These are phyloP conservation scores for Pyrocoelia pectoralis DNA, from an alignment of 2,888 invertebrate genomes.

Conservation along the genomic window DNA sequence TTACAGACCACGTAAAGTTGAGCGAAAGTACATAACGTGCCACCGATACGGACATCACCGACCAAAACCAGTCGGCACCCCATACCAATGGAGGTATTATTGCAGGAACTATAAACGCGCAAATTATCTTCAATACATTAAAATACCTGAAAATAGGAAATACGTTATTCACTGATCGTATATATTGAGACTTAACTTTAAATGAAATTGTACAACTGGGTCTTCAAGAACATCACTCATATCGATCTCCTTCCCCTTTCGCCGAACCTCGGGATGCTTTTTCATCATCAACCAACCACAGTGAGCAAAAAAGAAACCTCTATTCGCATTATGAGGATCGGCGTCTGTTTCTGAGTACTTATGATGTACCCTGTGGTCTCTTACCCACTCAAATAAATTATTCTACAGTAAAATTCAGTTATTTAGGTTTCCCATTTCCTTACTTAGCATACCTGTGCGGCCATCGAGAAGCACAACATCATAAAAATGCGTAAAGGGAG, in stretches of 20 bases:
- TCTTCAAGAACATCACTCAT: conserved; percentile 81
- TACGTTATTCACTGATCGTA: not conserved
- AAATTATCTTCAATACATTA: conserved; percentile 59
- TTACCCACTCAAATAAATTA: conserved; percentile 74
- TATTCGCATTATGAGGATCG: conserved; percentile 81
- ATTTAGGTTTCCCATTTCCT: not conserved
- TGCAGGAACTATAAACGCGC: conserved; percentile 67
- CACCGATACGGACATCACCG: conserved; percentile 71
- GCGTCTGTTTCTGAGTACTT: conserved; percentile 81
- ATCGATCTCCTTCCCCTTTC: conserved; percentile 80
- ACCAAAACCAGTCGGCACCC: conserved; percentile 72
- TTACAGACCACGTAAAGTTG: conserved; percentile 90
- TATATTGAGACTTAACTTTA: conserved; percentile 66
- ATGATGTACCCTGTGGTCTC: conserved; percentile 80
- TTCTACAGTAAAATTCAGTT: conserved; percentile 62
- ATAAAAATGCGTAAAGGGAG: conserved; percentile 82
- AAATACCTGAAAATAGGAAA: conserved; percentile 1
- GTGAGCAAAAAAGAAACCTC: conserved; percentile 93
- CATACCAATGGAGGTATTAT: conserved; percentile 70
- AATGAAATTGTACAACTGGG: conserved; percentile 80
- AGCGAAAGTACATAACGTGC: conserved; percentile 78
- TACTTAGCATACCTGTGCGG: conserved; percentile 52
- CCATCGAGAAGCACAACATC: conserved; percentile 80
- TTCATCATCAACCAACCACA: conserved; percentile 92
- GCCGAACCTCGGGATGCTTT: conserved; percentile 86